phyloP scores from a whole-genome alignment of 1,140 invertebrate genomes.

The Calephelis virginiensis region DNA sequence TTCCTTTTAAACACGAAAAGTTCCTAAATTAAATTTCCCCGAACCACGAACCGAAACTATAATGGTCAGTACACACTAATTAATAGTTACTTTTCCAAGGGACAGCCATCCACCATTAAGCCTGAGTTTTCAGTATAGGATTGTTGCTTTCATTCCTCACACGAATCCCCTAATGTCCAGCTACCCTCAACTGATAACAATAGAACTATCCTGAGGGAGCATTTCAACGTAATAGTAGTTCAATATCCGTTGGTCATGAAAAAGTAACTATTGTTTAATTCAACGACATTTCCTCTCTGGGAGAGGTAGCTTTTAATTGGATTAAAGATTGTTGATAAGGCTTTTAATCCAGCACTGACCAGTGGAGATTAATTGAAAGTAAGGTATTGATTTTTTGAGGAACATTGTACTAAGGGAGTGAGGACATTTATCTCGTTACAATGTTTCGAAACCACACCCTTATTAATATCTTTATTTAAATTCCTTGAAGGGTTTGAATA shows the following conservation, averaged over 20 bases:
- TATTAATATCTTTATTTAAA: no score
- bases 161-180: constrained; percentile 59
- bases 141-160: constrained; percentile 50
- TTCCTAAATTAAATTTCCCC: constrained; percentile 12
- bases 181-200: constrained; percentile 24
- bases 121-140: constrained; percentile 51
- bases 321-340: constrained; percentile 69
- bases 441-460: no score
- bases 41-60: neutral
- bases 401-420: neutral
- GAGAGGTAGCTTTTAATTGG: constrained; percentile 63
- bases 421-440: no score
- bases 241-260: constrained; percentile 32
- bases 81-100: constrained; percentile 53
- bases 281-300: constrained; percentile 41
- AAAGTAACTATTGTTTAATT: constrained; percentile 64
- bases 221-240: constrained; percentile 4
- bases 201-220: neutral
- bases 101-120: constrained; percentile 59
- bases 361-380: constrained; percentile 54
- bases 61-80: constrained; percentile 43
- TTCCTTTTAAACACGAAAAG: neutral
- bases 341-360: constrained; percentile 50
- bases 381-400: constrained; percentile 45
- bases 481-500: no score